Evolutionary conservation across 2,113 vertebrate species (phyloP).

Genomic region (Ptychochromis oligacanthus): DNA sequence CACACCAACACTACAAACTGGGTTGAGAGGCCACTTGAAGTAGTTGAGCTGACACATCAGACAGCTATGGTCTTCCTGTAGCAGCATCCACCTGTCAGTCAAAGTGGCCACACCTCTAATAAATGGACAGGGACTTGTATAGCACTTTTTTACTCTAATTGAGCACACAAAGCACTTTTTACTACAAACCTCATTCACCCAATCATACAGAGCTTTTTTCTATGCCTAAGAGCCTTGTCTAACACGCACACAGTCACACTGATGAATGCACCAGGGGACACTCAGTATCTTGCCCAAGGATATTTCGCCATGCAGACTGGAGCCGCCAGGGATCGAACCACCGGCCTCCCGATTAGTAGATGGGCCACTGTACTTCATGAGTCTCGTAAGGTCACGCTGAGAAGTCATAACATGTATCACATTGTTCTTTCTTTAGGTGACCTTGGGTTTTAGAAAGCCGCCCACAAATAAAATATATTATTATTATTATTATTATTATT

Average conservation of each 20-base stretch:
- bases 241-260: not conserved
- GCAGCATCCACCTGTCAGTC: not conserved
- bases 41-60: not conserved
- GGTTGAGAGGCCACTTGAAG: not conserved
- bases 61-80: not conserved
- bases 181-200: not conserved
- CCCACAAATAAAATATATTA: too few species aligned
- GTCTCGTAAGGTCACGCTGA: not conserved
- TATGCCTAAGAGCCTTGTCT: not conserved
- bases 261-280: not conserved
- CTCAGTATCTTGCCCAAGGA: not conserved
- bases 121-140: not conserved
- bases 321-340: too few species aligned
- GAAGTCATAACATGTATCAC: too few species aligned
- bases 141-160: not conserved
- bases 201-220: not conserved
- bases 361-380: not conserved
- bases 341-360: not conserved
- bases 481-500: too few species aligned
- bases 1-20: not conserved
- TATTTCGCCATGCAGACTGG: not conserved
- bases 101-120: not conserved
- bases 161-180: not conserved
- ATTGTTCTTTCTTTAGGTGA: too few species aligned
- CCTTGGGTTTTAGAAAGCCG: too few species aligned